phyloP scores from a whole-genome alignment of 35 echinoderm and acorn worm genomes.

The Heliocidaris erythrogramma region DNA sequence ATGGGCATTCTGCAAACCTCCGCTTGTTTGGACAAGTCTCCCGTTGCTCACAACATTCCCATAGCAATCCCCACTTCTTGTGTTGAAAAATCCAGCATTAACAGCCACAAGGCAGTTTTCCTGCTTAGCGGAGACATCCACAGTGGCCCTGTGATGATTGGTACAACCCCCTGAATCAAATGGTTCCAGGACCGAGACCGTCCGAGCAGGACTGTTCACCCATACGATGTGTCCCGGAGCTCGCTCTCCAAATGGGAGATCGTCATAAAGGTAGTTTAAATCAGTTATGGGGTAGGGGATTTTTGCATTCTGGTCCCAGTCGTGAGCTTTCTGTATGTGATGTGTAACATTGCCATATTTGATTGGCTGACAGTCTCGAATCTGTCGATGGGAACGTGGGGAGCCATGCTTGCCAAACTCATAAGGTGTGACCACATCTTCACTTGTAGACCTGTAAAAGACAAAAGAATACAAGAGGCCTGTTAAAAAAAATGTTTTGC shows the following conservation, averaged over 20 bases:
- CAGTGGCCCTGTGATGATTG: constrained; percentile 46
- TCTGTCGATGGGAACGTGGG: constrained; percentile 65
- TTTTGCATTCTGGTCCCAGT: not conserved
- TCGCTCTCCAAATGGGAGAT: not conserved
- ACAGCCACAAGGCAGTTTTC: constrained; percentile 62
- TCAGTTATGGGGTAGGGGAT: not conserved
- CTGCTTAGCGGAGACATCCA: constrained; percentile 51
- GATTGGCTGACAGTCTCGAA: constrained; percentile 79
- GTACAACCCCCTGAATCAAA: constrained; percentile 59
- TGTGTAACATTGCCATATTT: constrained; percentile 94
- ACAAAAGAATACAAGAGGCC: not conserved
- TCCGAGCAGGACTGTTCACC: constrained; percentile 65
- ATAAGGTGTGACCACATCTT: constrained; percentile 68
- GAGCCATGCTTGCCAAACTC: constrained; percentile 67
- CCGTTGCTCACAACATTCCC: constrained; percentile 73
- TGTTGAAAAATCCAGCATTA: constrained; percentile 79
- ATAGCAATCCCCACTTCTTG: constrained; percentile 66
- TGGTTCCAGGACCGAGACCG: constrained; percentile 76
- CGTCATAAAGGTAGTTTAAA: constrained; percentile 25
- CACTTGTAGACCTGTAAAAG: not conserved
- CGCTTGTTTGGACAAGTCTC: constrained; percentile 33
- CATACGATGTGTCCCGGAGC: constrained; percentile 61
- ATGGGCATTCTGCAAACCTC: constrained; percentile 61
- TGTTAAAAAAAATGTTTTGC: not conserved
- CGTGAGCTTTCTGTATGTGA: constrained; percentile 56